Base-by-base conservation (phyloP, 2,888 invertebrate genomes). In the Cryptocephalus primarius region DNA sequence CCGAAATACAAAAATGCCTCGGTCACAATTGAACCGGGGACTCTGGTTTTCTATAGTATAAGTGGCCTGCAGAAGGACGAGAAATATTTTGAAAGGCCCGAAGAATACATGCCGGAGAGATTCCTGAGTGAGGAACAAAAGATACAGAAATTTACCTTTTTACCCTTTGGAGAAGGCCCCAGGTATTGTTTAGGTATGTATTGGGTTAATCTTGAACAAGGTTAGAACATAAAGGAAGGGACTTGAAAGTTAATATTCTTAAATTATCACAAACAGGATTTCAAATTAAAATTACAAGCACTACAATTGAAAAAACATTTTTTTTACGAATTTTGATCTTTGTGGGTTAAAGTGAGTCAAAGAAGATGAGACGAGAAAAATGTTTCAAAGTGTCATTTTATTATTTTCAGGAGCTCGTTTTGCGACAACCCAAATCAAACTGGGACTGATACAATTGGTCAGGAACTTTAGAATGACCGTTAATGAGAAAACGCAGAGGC, bases 161-260 rank as follows among this genome's bases (percentile, higher is more conserved):
- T 48, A 33, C 50, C 50, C 6, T 51, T 51, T 44, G 46, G 48
- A 4, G 38, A 33, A 33, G 50, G 50, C 8, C 48, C 50, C 8
- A 32, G 50, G 12, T 12, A 32, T 38, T 51, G 50, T 39, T 46
- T 51, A 42, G 50, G 50, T 51, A 43, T 40, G 41, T 41, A n/a
- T n/a, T n/a, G n/a, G n/a, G n/a, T 9, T 38, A 38, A 38, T 11
- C 12, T 38, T 12, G 11, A 11, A 11, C 38, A 38, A 11, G 12
- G 11, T 38, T 38, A 38, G n/a, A n/a, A n/a, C n/a, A 4, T 38
- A 38, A 11, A 38, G 38, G 38, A 11, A 38, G 12, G 11, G 11
- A 38, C 3, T n/a, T n/a, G n/a, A n/a, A n/a, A n/a, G n/a, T n/a
- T n/a, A n/a, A n/a, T n/a, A n/a, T n/a, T n/a, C n/a, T n/a, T n/a